Base-by-base conservation (phyloP, 1,140 invertebrate species). In the Brachionus sp. region DNA sequence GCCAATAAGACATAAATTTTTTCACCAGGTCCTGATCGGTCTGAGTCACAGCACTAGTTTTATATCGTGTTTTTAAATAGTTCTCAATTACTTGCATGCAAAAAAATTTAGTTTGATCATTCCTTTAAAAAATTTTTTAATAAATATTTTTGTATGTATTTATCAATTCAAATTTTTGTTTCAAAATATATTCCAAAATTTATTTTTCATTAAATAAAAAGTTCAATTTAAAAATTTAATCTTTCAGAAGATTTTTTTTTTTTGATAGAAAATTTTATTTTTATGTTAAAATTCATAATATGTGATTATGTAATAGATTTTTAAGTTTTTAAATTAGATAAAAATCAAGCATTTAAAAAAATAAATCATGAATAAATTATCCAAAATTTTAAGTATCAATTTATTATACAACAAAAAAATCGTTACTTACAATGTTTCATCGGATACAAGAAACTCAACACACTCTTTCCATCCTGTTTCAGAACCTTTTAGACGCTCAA, bases 81-180 rank as follows among this genome's bases (percentile, higher is more conserved):
- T 88, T 66, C 82, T 91, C 90, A 77, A 91, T 87, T 29, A 91
- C 89, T 88, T 91, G 90, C 66, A 91, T 86, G 83, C 89, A 90
- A 85, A 91, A 91, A 84, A 91, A 91, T 77, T 88, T 87, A 7
- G 88, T 87, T 84, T 90, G 87, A 82, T 90, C 88, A 85, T 90
- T 87, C 19, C 88, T 90, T 84, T 80, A 86, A 87, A 85, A 66
- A 25, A 53, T 46, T 46, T 46, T 46, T 46, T 46, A 50, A 50
- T 13, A 10, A 50, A 0, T 50, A 46, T 50, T n/a, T 5, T 16
- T 50, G 29, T 3, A 29, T 29, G 29, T n/a, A n/a, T n/a, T n/a
- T n/a, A n/a, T n/a, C n/a, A n/a, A n/a, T n/a, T n/a, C n/a, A n/a
- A n/a, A n/a, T n/a, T n/a, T n/a, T n/a, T n/a, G n/a, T n/a, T n/a